Percentiles rank a stretch among this genome's conserved stretches.
phyloP scores from a whole-genome alignment of 2,113 vertebrate species.

The Gymnocephalus cernua region DNA sequence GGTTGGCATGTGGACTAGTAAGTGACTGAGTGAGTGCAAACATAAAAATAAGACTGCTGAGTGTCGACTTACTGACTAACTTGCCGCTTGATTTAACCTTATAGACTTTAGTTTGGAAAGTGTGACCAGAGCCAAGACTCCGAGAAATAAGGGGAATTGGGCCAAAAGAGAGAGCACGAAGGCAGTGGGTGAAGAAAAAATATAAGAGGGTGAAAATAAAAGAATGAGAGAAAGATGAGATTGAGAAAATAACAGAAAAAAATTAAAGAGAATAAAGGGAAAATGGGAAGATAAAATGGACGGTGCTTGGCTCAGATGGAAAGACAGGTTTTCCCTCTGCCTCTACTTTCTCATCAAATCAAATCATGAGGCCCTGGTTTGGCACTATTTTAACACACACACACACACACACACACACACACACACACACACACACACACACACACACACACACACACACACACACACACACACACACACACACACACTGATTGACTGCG shows the following conservation, averaged over 20 bases:
- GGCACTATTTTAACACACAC: constrained; percentile 30
- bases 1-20: background rate
- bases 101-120: constrained; percentile 6
- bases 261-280: background rate
- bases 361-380: constrained; percentile 44
- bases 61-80: constrained; percentile 26
- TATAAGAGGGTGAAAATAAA: background rate
- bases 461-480: background rate
- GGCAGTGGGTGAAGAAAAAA: background rate
- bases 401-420: constrained; percentile 26
- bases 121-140: constrained; percentile 3
- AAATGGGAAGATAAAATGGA: background rate
- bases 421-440: constrained; percentile 20
- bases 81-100: constrained; percentile 22
- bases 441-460: background rate
- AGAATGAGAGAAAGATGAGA: background rate
- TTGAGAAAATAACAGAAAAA: background rate
- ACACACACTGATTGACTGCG: background rate
- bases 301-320: background rate
- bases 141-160: background rate
- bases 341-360: constrained; percentile 50
- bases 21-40: background rate
- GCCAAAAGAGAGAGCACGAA: background rate
- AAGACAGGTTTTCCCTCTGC: background rate
- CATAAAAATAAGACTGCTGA: background rate